Evolutionary conservation across 92 coral and sea anemone species (phyloP).

Genomic region (Epizoanthus rinbou): DNA sequence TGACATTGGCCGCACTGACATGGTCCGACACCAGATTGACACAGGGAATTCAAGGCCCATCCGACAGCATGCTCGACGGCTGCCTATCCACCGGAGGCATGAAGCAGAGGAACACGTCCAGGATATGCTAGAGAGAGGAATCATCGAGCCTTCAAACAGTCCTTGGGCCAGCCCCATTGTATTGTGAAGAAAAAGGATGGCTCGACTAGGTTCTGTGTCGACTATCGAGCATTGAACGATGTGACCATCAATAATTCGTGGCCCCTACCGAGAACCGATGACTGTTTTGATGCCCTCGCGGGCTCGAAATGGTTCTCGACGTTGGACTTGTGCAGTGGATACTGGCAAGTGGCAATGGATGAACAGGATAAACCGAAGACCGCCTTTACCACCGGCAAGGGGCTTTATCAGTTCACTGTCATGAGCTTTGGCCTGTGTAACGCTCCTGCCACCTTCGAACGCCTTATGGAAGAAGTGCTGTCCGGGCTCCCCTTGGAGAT

Average conservation of each 20-base stretch:
- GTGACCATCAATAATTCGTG: slow-evolving; percentile 37
- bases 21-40: slow-evolving; percentile 43
- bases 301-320: slow-evolving; percentile 50
- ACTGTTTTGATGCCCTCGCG: slow-evolving; percentile 39
- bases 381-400: slow-evolving; percentile 30
- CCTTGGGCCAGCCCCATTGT: slow-evolving; percentile 45
- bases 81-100: slow-evolving; percentile 32
- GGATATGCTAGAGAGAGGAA: slow-evolving; percentile 45
- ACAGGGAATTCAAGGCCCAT: slow-evolving; percentile 44
- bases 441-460: slow-evolving; percentile 49
- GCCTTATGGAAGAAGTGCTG: slow-evolving; percentile 45
- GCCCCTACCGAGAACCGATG: slow-evolving; percentile 24
- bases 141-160: slow-evolving; percentile 38
- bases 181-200: slow-evolving; percentile 9
- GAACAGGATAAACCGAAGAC: slow-evolving; percentile 32
- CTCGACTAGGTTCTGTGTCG: slow-evolving; percentile 39
- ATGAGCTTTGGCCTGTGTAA: slow-evolving; percentile 37
- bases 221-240: slow-evolving; percentile 38
- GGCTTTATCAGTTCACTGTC: slow-evolving; percentile 42
- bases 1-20: slow-evolving; percentile 48
- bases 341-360: slow-evolving; percentile 51
- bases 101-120: slow-evolving; percentile 43
- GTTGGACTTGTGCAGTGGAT: slow-evolving; percentile 34
- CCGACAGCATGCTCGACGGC: slow-evolving; percentile 40
- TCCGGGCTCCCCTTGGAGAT: slow-evolving; percentile 35